Evolutionary conservation across 92 coral and sea anemone species (phyloP).

Genomic region (Siderastrea siderea): DNA sequence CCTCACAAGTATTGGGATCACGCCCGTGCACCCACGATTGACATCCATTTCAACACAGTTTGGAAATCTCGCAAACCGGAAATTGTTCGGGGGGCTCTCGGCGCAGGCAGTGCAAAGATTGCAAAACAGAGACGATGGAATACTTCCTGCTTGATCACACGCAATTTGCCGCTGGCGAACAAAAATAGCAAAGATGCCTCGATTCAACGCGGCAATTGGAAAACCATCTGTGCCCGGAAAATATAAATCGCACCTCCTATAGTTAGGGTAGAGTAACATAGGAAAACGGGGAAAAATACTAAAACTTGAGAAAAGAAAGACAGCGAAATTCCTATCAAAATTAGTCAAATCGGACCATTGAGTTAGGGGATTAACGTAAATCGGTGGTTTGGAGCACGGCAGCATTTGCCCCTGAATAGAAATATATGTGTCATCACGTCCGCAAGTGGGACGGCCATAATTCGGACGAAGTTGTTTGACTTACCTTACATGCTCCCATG

Average conservation of each 20-base stretch:
- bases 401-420: too few species aligned
- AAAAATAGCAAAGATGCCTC: slow-evolving; percentile 30
- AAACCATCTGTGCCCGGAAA: slow-evolving; percentile 29
- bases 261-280: not conserved
- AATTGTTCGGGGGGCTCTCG: slow-evolving; percentile 20
- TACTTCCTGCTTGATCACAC: slow-evolving; percentile 38
- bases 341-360: too few species aligned
- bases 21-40: slow-evolving; percentile 42
- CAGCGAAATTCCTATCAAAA: too few species aligned
- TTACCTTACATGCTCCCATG: too few species aligned
- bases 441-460: too few species aligned
- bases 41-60: slow-evolving; percentile 17
- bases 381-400: too few species aligned
- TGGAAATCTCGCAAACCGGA: slow-evolving; percentile 36
- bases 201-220: not conserved
- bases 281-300: not conserved
- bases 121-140: slow-evolving; percentile 30
- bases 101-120: slow-evolving; percentile 9
- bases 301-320: not conserved
- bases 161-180: slow-evolving; percentile 27
- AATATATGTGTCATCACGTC: too few species aligned
- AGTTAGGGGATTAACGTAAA: too few species aligned
- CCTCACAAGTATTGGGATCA: slow-evolving; percentile 19
- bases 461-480: too few species aligned
- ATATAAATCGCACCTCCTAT: slow-evolving; percentile 4